Base-by-base conservation (phyloP, 2,888 invertebrate species). In the Aplocera efformata region DNA sequence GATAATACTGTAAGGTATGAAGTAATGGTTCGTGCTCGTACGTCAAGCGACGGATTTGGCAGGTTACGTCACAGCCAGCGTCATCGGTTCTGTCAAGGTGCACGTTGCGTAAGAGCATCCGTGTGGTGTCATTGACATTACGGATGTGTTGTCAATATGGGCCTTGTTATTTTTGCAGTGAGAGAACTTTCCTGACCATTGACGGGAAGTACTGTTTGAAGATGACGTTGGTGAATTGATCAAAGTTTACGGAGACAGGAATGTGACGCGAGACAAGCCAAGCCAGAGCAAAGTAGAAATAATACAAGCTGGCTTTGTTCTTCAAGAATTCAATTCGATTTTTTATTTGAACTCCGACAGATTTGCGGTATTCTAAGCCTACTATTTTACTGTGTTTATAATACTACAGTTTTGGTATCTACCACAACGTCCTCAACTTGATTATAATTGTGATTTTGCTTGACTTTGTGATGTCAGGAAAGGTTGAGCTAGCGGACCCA, bases 121-220 rank as follows among this genome's bases (percentile, higher is more conserved):
- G 77, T 68, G 64, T 66, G 72, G 77, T 78, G 85, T 85, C 84
- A 84, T 78, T 85, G 85, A 85, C 84, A 72, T 80, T 69, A 77
- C 75, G 74, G 74, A 74, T 77, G 66, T 78, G 63, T 67, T 67
- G 62, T 66, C 70, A 64, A 56, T 63, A 60, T 55, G 59, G 58
- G 56, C 61, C 65, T 65, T 64, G 64, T 66, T 60, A 66, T 72
- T 71, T 68, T 63, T 62, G 60, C 64, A 73, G 70, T 71, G 72
- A 68, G 65, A 59, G 57, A 56, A 10, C 40, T 48, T 42, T 52
- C 34, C 39, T 36, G 17, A 27, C 11, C 22, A 23, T 29, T 25
- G 11, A 17, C 25, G 30, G 41, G 42, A 36, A 24, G 9, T 9
- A 32, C 20, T 37, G 17, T 42, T 32, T 36, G 32, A 10, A 17